Percentiles rank a stretch among this genome's conserved stretches.
Conservation (phyloP, 2,888 invertebrate genomes). For the Argyra leucocephala region DNA sequence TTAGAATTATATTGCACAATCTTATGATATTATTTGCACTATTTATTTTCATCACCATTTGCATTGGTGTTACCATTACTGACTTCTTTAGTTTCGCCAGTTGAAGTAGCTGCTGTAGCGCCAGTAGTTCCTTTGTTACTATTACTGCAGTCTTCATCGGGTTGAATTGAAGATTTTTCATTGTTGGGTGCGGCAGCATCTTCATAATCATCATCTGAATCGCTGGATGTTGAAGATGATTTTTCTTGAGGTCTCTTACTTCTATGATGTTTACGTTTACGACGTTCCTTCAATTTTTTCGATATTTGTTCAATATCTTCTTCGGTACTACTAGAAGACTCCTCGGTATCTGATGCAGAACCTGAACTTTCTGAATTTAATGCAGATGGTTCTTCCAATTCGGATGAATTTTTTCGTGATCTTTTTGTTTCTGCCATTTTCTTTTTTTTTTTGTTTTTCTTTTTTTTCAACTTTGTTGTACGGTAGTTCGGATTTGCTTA, state of each 20-base stretch:
- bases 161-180: neutral
- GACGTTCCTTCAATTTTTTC: neutral
- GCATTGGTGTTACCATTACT: neutral
- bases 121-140: neutral
- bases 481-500: no score
- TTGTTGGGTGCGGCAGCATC: neutral
- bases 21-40: neutral
- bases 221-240: neutral
- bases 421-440: neutral
- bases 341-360: neutral
- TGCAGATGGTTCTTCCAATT: neutral
- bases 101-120: neutral
- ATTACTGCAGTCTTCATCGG: neutral
- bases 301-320: neutral
- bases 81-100: neutral
- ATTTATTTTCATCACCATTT: slow-evolving; percentile 1
- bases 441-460: neutral
- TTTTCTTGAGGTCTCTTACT: slow-evolving; percentile 3
- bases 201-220: neutral
- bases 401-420: neutral
- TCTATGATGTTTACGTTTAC: slow-evolving; percentile 3
- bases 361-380: neutral
- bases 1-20: neutral
- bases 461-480: neutral
- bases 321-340: neutral